Percentiles rank a stretch among this genome's conserved stretches.
phyloP scores from a whole-genome alignment of 2,113 vertebrate species.

The Tapirus terrestris region DNA sequence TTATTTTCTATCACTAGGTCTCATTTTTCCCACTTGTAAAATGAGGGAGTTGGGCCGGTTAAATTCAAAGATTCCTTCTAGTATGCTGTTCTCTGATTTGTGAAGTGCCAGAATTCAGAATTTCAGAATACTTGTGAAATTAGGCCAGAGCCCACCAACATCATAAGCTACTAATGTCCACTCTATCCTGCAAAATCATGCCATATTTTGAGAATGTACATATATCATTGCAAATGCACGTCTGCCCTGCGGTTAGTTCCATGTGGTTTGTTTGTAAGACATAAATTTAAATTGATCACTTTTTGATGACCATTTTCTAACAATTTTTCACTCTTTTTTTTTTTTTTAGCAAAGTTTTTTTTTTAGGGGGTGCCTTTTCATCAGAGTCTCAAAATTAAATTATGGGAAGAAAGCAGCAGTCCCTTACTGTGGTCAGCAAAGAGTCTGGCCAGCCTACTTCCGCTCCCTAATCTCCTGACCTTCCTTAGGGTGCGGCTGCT shows the following conservation, averaged over 20 bases:
- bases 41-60: neutral
- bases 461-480: constrained; percentile 79
- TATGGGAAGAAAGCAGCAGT: constrained; percentile 62
- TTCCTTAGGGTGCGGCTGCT: constrained; percentile 67
- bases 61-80: neutral
- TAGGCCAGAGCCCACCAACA: neutral
- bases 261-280: constrained; percentile 65
- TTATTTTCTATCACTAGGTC: neutral
- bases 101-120: neutral
- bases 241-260: neutral
- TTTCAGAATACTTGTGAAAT: constrained; percentile 22
- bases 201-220: constrained; percentile 19
- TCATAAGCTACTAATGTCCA: neutral
- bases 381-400: constrained; percentile 60
- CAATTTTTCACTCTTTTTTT: constrained; percentile 49
- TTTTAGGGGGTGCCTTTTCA: constrained; percentile 61
- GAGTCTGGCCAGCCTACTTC: constrained; percentile 70
- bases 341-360: constrained; percentile 24
- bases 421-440: constrained; percentile 64
- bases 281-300: constrained; percentile 71
- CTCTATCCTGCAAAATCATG: neutral
- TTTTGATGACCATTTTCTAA: constrained; percentile 70
- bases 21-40: neutral
- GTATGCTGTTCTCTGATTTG: constrained; percentile 1
- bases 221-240: constrained; percentile 37